Conservation (phyloP, 2,113 vertebrate genomes). For the Phrynocephalus versicolor region DNA sequence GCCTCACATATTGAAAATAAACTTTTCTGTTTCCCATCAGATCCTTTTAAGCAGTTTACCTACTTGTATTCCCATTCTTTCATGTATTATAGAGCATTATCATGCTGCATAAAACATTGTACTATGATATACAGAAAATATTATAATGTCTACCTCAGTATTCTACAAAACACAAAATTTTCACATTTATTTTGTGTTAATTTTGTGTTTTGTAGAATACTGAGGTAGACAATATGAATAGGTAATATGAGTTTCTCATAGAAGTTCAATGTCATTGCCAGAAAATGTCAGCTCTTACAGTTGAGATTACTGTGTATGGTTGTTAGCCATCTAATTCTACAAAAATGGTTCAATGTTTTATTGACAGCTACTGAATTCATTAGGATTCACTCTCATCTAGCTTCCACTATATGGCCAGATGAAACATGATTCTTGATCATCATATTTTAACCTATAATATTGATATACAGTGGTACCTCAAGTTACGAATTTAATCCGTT, state of each 20-base stretch:
- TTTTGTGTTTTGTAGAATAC: too few species aligned
- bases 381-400: neutral
- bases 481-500: too few species aligned
- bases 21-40: neutral
- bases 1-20: neutral
- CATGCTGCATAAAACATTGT: neutral
- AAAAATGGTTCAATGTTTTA: neutral
- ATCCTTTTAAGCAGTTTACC: too few species aligned
- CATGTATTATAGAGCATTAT: too few species aligned
- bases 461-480: too few species aligned
- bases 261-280: neutral
- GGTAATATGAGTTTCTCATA: neutral
- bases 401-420: neutral
- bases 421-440: neutral
- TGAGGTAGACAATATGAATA: neutral
- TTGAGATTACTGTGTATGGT: too few species aligned
- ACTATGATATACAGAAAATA: too few species aligned
- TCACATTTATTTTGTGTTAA: too few species aligned
- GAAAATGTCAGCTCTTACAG: neutral
- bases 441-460: too few species aligned
- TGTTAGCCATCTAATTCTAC: neutral
- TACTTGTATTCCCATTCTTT: too few species aligned
- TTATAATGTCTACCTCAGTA: too few species aligned
- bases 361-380: neutral
- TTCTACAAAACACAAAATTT: too few species aligned